Evolutionary conservation across 2,888 invertebrate genomes (phyloP), one percentile per base, ranked within the genome.

Genomic region (Lacanobia wlatinum): DNA sequence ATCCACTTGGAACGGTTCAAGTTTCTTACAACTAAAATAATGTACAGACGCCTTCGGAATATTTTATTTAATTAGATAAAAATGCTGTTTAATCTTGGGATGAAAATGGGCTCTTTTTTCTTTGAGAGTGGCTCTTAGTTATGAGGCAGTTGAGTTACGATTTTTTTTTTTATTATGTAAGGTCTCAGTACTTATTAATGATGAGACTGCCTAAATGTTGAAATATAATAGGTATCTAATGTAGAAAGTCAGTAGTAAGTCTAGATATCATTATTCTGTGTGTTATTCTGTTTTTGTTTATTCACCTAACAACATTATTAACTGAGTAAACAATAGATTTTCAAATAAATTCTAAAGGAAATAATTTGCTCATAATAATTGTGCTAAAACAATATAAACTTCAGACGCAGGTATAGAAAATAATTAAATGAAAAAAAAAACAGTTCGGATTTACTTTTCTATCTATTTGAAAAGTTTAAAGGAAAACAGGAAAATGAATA

Each of bases 1-100:
- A 90, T 90, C 87, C 82, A 83, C 65, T 65, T 76, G 76, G 78
- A 85, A 89, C 88, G 88, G 87, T 90, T 88, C 81, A 90, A 90
- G 84, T 90, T 90, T 76, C 73, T 78, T 85, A 83, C 78, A 86
- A 82, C 87, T 83, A 83, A 84, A 84, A 82, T 84, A 79, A 87
- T 84, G 87, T 87, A 87, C 87, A 82, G 84, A 68, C 83, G 82
- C 79, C 73, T 72, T 77, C 82, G 78, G 84, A 79, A 82, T 71
- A 78, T 78, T 82, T 71, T 78, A 71, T 79, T 79, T 78, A 82
- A 78, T 82, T 82, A 82, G 60, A 70, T 61, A 80, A 76, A 80
- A 65, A 76, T 55, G 21, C 23, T 74, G 28, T 50, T 55, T 74
- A 78, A 74, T 73, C 52, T 78, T 73, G 9, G 38, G 52, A 59